A percentile compares a stretch with the other conserved stretches of the same genome.
Evolutionary conservation across 2,888 invertebrate genomes (phyloP).

Genomic region (Ceratothoa steindachneri): DNA sequence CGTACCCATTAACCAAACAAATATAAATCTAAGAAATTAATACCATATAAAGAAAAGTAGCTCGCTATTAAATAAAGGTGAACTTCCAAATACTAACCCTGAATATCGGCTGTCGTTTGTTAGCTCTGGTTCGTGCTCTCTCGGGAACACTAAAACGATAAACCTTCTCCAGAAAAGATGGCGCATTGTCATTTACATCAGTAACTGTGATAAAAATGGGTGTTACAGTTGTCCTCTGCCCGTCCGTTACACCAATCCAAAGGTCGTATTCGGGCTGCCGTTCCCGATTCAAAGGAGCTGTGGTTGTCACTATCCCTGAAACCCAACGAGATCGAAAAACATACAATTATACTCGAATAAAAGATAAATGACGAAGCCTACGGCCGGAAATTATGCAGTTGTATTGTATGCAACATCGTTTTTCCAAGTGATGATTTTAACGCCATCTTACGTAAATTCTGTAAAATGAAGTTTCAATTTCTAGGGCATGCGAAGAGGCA

Average conservation of each 20-base stretch:
- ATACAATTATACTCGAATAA: no score
- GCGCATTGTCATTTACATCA: slow-evolving; percentile 53
- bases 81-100: slow-evolving; percentile 16
- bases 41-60: not conserved
- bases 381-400: no score
- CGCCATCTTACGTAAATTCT: no score
- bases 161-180: slow-evolving; percentile 53
- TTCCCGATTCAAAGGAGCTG: slow-evolving; percentile 33
- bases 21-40: no score
- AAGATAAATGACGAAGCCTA: no score
- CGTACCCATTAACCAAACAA: no score
- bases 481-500: no score
- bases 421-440: no score
- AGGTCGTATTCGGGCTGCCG: slow-evolving; percentile 27
- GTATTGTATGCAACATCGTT: no score
- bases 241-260: slow-evolving; percentile 35
- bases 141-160: slow-evolving; percentile 54
- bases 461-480: no score
- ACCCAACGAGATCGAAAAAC: no score
- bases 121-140: not conserved
- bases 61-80: no score
- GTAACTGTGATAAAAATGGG: slow-evolving; percentile 43
- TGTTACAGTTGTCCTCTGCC: slow-evolving; percentile 37
- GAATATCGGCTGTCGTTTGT: not conserved
- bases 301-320: slow-evolving; percentile 20